Conservation (phyloP, 2,888 invertebrate genomes). For the Vandiemenella viatica region DNA sequence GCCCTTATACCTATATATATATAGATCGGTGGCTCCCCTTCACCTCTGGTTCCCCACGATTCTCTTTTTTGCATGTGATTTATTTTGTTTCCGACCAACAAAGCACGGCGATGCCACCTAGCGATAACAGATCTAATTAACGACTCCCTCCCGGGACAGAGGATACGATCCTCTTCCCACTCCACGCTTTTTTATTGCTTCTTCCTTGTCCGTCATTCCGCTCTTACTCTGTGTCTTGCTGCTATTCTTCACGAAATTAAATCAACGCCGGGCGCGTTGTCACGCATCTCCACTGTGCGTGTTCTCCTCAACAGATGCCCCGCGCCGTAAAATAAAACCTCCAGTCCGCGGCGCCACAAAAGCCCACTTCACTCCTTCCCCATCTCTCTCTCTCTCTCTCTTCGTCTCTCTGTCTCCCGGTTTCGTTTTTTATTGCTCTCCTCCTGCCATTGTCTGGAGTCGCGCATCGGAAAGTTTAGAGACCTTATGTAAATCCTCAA, state of each 20-base stretch:
- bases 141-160: constrained; percentile 12
- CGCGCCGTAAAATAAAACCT: neutral
- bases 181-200: neutral
- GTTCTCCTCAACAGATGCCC: neutral
- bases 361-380: neutral
- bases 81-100: constrained; percentile 13
- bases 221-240: neutral
- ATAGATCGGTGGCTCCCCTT: too few relatives aligned
- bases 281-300: neutral
- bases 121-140: constrained; percentile 14
- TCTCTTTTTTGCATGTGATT: constrained; percentile 10
- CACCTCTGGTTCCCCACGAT: neutral
- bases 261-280: constrained; percentile 4
- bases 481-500: neutral
- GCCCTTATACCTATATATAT: too few relatives aligned
- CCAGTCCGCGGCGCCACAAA: too few relatives aligned
- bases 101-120: constrained; percentile 10
- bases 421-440: too few relatives aligned
- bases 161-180: neutral
- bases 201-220: neutral
- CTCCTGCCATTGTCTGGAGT: neutral
- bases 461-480: neutral
- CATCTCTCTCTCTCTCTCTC: neutral
- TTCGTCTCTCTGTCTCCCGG: too few relatives aligned
- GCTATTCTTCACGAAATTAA: constrained; percentile 9